Percentiles rank a stretch among this genome's conserved stretches.
These are phyloP conservation scores for Cheilosia vernalis DNA, from an alignment of 2,888 invertebrate genomes.

Conservation along the genomic window DNA sequence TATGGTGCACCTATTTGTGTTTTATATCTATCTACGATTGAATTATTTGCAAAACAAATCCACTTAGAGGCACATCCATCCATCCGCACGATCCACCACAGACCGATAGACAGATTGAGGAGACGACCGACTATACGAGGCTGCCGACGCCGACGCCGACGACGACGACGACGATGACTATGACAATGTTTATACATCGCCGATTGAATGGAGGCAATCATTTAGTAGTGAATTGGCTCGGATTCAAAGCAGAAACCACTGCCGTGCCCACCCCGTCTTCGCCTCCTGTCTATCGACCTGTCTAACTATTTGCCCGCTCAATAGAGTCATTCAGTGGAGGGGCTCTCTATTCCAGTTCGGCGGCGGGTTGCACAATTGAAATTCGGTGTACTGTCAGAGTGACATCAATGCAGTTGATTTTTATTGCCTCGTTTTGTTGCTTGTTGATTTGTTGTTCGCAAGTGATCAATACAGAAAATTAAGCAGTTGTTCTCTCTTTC, in stretches of 20 bases:
- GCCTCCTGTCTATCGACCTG: constrained; percentile 7
- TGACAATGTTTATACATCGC: constrained; percentile 68
- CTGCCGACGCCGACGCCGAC: constrained; percentile 31
- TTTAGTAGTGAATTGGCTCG: constrained; percentile 67
- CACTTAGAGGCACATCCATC: constrained; percentile 50
- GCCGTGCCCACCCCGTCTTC: constrained; percentile 31
- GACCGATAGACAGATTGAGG: constrained; percentile 52
- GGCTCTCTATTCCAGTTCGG: constrained; percentile 21
- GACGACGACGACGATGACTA: constrained; percentile 36
- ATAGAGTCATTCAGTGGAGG: constrained; percentile 69
- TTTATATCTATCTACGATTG: constrained; percentile 43
- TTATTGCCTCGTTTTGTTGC: constrained; percentile 69
- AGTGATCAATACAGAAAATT: constrained; percentile 67
- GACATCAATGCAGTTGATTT: constrained; percentile 71
- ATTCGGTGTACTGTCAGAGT: constrained; percentile 57
- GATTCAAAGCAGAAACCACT: constrained; percentile 21
- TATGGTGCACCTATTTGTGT: neutral
- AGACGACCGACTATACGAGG: constrained; percentile 31
- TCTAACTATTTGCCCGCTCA: constrained; percentile 34
- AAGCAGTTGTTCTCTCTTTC: constrained; percentile 51
- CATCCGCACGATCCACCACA: constrained; percentile 12
- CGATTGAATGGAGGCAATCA: constrained; percentile 72
- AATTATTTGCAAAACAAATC: constrained; percentile 66
- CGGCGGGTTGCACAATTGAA: constrained; percentile 68
- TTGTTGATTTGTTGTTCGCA: constrained; percentile 70